Base-by-base conservation (phyloP, 2,113 vertebrate genomes). In the Benthochromis sp. region DNA sequence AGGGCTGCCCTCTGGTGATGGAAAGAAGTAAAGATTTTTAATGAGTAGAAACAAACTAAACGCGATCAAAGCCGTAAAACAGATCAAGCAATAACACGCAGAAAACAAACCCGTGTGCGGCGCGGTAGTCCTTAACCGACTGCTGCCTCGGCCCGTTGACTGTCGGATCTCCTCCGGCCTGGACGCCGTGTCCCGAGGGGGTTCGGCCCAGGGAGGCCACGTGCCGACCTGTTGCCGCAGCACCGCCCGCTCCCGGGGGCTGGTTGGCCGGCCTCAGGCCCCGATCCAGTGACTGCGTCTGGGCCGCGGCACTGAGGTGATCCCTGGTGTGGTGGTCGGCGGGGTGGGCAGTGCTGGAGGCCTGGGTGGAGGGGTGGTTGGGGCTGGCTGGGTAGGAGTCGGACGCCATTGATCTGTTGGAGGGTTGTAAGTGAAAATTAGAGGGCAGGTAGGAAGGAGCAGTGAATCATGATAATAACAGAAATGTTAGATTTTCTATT, bases 311-410 rank as follows among this genome's bases (percentile, higher is more conserved):
- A 94, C 95, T 91, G 96, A 97, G 69, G 97, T 90, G 5, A 85
- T 94, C 4, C 95, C 95, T 55, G 95, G 90, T 73, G 93, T 92
- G 84, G 83, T 66, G 94, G 84, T 95, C 94, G 3, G 63, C 2
- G 17, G 93, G 84, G 73, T 92, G 93, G 82, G 59, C 21, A 63
- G 90, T 6, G 80, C 73, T 24, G 94, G 90, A 31, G n/a, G 91
- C 94, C 94, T 97, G 97, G 90, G 96, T 95, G 1, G 96, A 93
- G 0, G 97, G 96, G 90, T 98, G 97, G 95, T 96, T 98, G 89
- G 98, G 98, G 88, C 98, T 98, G 9, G 97, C 97, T 0, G 97
- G 98, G 94, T 97, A 98, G 0, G 97, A 97, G 92, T 98, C 97
- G 0, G 98, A 98, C 0, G 97, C 96, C 34, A 97, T 96, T 5